A percentile compares a stretch with the other conserved stretches of the same genome.
Evolutionary conservation across 2,797 vertebrate genomes (phyloP).

Genomic region (Capromys pilorides): DNA sequence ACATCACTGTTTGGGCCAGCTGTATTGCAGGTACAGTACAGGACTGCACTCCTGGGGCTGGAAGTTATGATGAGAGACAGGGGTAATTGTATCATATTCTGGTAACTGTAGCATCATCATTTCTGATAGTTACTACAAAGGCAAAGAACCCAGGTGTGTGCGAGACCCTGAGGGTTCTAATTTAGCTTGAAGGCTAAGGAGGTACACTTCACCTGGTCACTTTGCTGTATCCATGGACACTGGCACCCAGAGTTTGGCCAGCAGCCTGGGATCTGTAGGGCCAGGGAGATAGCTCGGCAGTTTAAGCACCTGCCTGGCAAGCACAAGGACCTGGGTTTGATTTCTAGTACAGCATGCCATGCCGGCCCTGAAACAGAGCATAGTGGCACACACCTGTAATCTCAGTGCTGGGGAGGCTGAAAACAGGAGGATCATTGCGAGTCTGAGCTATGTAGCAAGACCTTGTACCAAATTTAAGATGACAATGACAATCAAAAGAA

Average conservation of each 20-base stretch:
- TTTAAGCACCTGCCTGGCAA: too few species aligned
- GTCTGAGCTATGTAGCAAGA: too few species aligned
- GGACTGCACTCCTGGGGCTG: not conserved
- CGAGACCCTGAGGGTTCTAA: not conserved
- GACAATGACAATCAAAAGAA: too few species aligned
- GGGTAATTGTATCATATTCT: not conserved
- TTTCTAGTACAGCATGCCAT: too few species aligned
- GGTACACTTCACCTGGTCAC: not conserved
- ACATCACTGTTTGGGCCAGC: not conserved
- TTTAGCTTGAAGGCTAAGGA: not conserved
- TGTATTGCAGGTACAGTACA: not conserved
- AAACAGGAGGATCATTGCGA: too few species aligned
- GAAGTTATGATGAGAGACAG: not conserved
- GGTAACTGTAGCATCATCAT: not conserved
- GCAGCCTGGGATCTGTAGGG: not conserved
- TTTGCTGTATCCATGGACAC: not conserved
- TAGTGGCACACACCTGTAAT: too few species aligned
- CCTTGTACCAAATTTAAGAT: too few species aligned
- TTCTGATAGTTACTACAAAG: not conserved
- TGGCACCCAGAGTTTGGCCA: not conserved
- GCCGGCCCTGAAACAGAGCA: too few species aligned
- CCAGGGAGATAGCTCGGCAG: too few species aligned
- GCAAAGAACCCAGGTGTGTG: not conserved
- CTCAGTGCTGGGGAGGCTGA: too few species aligned
- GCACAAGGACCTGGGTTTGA: too few species aligned